Evolutionary conservation across 2,888 invertebrate genomes (phyloP).

Genomic region (Cylloceria caligata): DNA sequence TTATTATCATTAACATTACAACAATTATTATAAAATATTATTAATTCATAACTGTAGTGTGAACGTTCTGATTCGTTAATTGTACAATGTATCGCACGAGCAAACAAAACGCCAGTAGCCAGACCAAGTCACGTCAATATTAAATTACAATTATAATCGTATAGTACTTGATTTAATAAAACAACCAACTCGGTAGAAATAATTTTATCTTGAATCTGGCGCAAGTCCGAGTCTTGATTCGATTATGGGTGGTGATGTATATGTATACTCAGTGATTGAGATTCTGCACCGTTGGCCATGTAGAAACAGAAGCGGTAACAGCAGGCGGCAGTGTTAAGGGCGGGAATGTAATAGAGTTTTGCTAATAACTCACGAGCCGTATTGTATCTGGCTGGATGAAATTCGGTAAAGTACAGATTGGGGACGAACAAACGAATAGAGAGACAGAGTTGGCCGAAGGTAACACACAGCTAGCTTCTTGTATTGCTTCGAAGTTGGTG

Average conservation of each 20-base stretch:
- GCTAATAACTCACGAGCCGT: constrained; percentile 60
- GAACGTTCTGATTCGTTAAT: too few relatives aligned
- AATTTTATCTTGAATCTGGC: constrained; percentile 48
- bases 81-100: too few relatives aligned
- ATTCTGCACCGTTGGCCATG: constrained; percentile 42
- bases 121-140: neutral
- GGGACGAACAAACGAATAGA: constrained; percentile 40
- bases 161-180: constrained; percentile 43
- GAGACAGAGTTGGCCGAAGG: constrained; percentile 22
- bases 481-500: constrained; percentile 52
- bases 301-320: constrained; percentile 1
- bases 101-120: neutral
- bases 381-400: constrained; percentile 62
- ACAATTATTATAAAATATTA: too few relatives aligned
- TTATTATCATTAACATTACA: too few relatives aligned
- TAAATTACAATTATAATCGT: constrained; percentile 9
- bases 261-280: constrained; percentile 46
- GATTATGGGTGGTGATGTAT: constrained; percentile 35
- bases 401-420: constrained; percentile 56
- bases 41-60: too few relatives aligned
- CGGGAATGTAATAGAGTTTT: constrained; percentile 59
- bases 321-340: constrained; percentile 1
- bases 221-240: constrained; percentile 56
- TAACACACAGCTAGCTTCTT: constrained; percentile 43
- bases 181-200: constrained; percentile 5